Evolutionary conservation across 2,797 vertebrate species (phyloP).

Genomic region (Mormyrus proboscirostris): DNA sequence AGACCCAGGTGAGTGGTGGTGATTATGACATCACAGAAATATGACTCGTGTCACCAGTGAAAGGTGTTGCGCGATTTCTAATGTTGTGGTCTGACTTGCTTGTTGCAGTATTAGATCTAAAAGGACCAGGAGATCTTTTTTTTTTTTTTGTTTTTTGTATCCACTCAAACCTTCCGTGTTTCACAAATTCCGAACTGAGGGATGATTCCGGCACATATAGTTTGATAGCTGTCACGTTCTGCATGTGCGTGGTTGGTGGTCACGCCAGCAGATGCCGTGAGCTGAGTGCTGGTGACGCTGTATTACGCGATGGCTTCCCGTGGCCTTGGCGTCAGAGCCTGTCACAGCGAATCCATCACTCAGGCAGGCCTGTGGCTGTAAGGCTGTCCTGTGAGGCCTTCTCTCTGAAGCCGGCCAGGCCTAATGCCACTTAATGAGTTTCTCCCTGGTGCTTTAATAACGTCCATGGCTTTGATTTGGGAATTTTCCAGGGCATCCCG

Average conservation of each 20-base stretch:
- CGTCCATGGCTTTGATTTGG: constrained; percentile 24
- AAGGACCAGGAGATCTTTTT: not conserved
- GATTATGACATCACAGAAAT: not conserved
- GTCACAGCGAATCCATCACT: constrained; percentile 37
- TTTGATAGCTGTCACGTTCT: not conserved
- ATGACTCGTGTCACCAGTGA: not conserved
- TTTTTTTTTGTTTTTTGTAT: not conserved
- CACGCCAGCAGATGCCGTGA: not conserved
- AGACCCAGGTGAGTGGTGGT: not conserved
- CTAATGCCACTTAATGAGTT: constrained; percentile 49
- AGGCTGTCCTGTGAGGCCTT: not conserved
- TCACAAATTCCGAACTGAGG: not conserved
- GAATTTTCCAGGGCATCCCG: not conserved
- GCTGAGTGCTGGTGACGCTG: not conserved
- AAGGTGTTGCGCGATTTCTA: not conserved
- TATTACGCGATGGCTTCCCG: not conserved
- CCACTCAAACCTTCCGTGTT: not conserved
- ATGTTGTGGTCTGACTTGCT: not conserved
- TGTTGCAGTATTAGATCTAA: not conserved
- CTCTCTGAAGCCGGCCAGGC: constrained; percentile 38
- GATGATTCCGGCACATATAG: not conserved
- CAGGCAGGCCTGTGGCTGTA: not conserved
- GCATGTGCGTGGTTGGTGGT: not conserved
- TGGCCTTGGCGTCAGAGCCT: constrained; percentile 22
- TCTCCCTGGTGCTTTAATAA: constrained; percentile 36